These are phyloP conservation scores for Heliconius erato DNA, from an alignment of 2,888 invertebrate species.

Conservation along the genomic window DNA sequence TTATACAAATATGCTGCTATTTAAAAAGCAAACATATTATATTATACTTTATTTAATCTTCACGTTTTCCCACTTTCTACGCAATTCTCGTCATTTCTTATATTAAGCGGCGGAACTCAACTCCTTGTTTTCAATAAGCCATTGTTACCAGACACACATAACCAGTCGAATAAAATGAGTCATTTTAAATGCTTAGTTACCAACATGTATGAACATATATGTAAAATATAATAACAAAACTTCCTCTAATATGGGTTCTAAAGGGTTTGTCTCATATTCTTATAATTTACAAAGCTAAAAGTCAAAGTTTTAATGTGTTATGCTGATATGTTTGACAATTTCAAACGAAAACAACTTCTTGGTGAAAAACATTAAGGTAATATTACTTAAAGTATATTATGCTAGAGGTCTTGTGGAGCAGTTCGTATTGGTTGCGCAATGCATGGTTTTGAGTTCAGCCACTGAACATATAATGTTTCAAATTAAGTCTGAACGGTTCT, in stretches of 20 bases:
- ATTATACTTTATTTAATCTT: too few species aligned
- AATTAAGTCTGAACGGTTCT: too few species aligned
- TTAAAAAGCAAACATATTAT: too few species aligned
- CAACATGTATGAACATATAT: too few species aligned
- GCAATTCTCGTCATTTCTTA: too few species aligned
- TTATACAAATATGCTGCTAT: too few species aligned
- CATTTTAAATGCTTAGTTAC: too few species aligned
- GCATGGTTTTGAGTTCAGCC: neutral
- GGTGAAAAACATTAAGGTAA: neutral
- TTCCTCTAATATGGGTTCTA: neutral
- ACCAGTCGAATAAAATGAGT: too few species aligned
- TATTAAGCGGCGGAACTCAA: too few species aligned
- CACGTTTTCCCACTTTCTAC: too few species aligned
- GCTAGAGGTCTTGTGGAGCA: neutral
- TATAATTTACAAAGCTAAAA: neutral
- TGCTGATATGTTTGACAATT: neutral
- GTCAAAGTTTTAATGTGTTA: slow-evolving; percentile 16
- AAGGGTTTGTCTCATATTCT: neutral
- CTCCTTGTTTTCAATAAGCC: too few species aligned
- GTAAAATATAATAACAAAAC: neutral
- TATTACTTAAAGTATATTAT: neutral
- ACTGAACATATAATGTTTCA: neutral
- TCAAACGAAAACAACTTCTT: neutral
- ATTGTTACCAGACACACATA: too few species aligned
- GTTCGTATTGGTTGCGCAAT: neutral